Percentiles rank a stretch among this genome's conserved stretches.
phyloP scores from a whole-genome alignment of 2,113 vertebrate species.

The Nerophis lumbriciformis region DNA sequence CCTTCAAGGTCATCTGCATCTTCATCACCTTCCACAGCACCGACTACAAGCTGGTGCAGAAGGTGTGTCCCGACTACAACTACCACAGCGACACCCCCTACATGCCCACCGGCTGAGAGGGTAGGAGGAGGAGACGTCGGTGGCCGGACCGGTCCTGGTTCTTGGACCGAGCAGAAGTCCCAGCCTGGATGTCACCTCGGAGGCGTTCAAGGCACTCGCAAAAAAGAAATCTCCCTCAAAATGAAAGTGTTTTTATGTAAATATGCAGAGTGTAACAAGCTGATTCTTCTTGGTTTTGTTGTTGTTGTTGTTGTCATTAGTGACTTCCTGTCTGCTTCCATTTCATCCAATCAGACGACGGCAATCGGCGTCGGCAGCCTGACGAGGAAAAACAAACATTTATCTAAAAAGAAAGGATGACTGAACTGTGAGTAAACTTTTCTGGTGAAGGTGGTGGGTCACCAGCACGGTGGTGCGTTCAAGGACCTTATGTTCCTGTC shows the following conservation, averaged over 20 bases:
- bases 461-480: too few species aligned
- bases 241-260: not conserved
- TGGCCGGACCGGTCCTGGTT: not conserved
- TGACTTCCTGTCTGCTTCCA: not conserved
- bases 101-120: slow-evolving; percentile 88
- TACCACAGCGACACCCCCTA: slow-evolving; percentile 98
- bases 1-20: slow-evolving; percentile 99
- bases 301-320: not conserved
- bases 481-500: too few species aligned
- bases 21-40: slow-evolving; percentile 99
- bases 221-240: not conserved
- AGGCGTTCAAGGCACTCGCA: not conserved
- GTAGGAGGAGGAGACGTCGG: slow-evolving; percentile 1
- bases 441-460: too few species aligned
- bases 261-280: not conserved
- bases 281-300: not conserved
- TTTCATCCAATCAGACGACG: slow-evolving; percentile 1
- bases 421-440: too few species aligned
- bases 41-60: slow-evolving; percentile 99
- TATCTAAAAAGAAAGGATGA: too few species aligned
- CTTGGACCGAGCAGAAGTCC: too few species aligned
- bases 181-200: not conserved
- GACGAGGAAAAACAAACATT: not conserved
- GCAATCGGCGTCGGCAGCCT: not conserved
- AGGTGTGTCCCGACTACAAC: slow-evolving; percentile 99